Conservation (phyloP, 2,797 vertebrate genomes). For the Centropyge bicolor region DNA sequence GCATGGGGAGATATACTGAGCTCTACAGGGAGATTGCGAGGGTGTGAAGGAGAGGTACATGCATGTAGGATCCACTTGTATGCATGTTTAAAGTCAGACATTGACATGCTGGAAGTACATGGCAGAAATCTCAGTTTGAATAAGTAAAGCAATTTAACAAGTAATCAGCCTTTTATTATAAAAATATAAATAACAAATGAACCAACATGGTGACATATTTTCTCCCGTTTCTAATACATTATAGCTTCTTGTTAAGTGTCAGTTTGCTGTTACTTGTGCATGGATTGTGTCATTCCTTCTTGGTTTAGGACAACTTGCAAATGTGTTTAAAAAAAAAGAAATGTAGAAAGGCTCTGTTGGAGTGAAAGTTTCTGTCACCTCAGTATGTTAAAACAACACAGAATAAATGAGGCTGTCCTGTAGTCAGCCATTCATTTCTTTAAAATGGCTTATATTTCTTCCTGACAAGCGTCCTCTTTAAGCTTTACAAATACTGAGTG, state of each 20-base stretch:
- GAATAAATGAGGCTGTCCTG: neutral
- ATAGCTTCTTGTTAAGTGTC: neutral
- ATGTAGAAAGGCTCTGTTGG: no score
- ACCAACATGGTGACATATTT: neutral
- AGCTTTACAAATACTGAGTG: neutral
- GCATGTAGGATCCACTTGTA: neutral
- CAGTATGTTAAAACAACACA: neutral
- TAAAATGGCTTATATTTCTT: neutral
- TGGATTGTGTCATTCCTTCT: no score
- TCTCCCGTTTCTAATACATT: neutral
- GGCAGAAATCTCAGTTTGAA: neutral
- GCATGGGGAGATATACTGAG: constrained; percentile 54
- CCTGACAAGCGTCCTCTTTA: neutral
- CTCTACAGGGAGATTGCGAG: constrained; percentile 17
- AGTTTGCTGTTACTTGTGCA: neutral
- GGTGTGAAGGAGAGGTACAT: neutral
- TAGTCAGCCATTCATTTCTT: neutral
- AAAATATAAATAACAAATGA: neutral
- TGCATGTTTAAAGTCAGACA: neutral
- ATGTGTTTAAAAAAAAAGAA: no score
- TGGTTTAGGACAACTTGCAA: no score
- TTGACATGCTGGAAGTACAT: neutral
- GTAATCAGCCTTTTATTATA: neutral
- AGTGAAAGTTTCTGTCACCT: no score
- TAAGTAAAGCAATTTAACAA: neutral